Base-by-base conservation (phyloP, 2,797 vertebrate genomes). In the Cossypha heuglini region DNA sequence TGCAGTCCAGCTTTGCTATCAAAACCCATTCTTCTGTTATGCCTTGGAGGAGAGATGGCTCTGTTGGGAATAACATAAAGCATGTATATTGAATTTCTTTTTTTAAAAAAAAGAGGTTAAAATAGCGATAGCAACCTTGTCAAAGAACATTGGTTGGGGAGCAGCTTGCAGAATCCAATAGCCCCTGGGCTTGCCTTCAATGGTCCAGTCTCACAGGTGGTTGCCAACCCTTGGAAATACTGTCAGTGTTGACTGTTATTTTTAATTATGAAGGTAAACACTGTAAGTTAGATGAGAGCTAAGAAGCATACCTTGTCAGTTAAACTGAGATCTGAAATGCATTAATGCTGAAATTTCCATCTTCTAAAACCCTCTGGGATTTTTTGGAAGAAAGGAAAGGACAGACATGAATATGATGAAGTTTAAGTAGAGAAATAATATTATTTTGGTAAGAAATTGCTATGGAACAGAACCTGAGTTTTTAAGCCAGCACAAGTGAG, bases 11-110 rank as follows among this genome's bases (percentile, higher is more conserved):
- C 58, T 85, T 92, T 92, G 68, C 86, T 89, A 38, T 84, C 86
- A 94, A 91, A 94, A 84, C 25, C 57, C 59, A 20, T 46, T 96
- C 45, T 91, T 87, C 62, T 0, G 0, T 80, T 90, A 61, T 72
- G 74, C 74, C 84, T 80, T 71, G 86, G 58, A 92, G 84, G 74
- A 85, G 79, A 85, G 55, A 76, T 57, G 37, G 49, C 55, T 87
- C 73, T 85, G 8, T 61, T 84, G 81, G 76, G 81, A 93, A 94
- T 93, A 96, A 69, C 40, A 87, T 4, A 4, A 90, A 95, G 64
- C 58, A 63, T 78, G 58, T 73, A 52, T 49, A 92, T 83, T 92
- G 49, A 43, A 82, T 86, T 94, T 63, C 2, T 43, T 37, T 54
- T 62, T 42, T 54, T 0, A 0, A 11, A 66, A 62, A 38, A 74